Evolutionary conservation across 2,888 invertebrate species (phyloP).

Genomic region (Pandemis corylana): DNA sequence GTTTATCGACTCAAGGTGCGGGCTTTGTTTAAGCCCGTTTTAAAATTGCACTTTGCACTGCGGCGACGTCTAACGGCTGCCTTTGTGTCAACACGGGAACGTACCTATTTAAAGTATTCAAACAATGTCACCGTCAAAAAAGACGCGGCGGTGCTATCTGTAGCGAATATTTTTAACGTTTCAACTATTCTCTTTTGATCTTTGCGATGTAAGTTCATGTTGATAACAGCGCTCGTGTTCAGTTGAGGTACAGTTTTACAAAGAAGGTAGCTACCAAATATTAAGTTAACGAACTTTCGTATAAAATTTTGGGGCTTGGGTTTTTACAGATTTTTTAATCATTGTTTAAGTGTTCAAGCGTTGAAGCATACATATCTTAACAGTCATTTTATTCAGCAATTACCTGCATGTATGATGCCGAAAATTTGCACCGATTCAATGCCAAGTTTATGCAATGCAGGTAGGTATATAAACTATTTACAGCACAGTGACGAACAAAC

Average conservation of each 20-base stretch:
- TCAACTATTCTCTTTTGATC: slow-evolving; percentile 37
- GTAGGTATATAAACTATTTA: slow-evolving; percentile 22
- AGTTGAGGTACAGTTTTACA: neutral
- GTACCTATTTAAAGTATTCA: slow-evolving; percentile 78
- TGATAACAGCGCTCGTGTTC: slow-evolving; percentile 2
- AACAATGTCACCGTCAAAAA: slow-evolving; percentile 80
- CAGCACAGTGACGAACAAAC: slow-evolving; percentile 53
- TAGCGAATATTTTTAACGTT: slow-evolving; percentile 43
- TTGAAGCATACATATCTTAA: neutral
- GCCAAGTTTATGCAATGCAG: slow-evolving; percentile 5
- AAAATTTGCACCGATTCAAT: neutral
- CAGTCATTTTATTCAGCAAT: neutral
- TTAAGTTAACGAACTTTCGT: neutral
- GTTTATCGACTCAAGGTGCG: slow-evolving; percentile 77
- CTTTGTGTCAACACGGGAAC: slow-evolving; percentile 74
- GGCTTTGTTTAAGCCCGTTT: slow-evolving; percentile 79
- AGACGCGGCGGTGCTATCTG: slow-evolving; percentile 63
- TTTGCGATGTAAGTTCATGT: slow-evolving; percentile 14
- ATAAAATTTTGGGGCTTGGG: no score
- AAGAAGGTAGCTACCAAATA: neutral
- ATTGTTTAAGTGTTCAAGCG: neutral
- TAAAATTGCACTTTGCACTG: slow-evolving; percentile 84
- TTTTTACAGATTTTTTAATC: neutral
- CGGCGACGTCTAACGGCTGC: slow-evolving; percentile 70
- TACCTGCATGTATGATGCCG: neutral